A percentile compares a stretch with the other conserved stretches of the same genome.
Evolutionary conservation across 23 tunicate species (phyloP).

Genomic region (Phallusia fumigata): DNA sequence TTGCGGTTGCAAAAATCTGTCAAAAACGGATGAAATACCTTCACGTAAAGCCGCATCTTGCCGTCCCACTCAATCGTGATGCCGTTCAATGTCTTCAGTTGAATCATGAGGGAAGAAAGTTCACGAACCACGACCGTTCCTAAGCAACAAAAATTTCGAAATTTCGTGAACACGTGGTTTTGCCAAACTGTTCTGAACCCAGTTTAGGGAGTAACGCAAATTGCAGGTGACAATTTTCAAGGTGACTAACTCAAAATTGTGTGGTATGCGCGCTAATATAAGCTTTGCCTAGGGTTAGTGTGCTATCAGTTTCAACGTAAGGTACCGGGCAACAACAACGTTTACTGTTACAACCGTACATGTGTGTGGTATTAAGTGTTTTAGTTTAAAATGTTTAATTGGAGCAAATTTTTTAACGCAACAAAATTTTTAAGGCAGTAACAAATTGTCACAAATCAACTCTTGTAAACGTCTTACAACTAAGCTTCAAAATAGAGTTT

Average conservation of each 20-base stretch:
- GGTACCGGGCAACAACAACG: too few species aligned
- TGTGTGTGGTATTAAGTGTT: too few species aligned
- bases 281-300: background rate
- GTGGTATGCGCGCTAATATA: background rate
- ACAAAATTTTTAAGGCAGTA: background rate
- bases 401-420: background rate
- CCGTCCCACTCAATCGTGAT: conserved; percentile 95
- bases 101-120: conserved; percentile 58
- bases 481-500: background rate
- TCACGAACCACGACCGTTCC: conserved; percentile 61
- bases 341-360: too few species aligned
- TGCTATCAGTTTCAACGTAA: too few species aligned
- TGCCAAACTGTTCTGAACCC: too few species aligned
- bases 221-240: background rate
- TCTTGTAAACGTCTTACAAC: background rate
- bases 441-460: background rate
- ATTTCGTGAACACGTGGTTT: background rate
- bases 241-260: background rate
- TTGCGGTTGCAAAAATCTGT: too few species aligned
- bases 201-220: too few species aligned
- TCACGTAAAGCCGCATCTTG: conserved; percentile 77
- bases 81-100: conserved; percentile 57
- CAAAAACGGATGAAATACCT: conserved; percentile 22
- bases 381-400: too few species aligned
- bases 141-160: background rate